A percentile compares a stretch with the other conserved stretches of the same genome.
phyloP scores from a whole-genome alignment of 2,113 vertebrate genomes.

The Sinosuthora webbiana region DNA sequence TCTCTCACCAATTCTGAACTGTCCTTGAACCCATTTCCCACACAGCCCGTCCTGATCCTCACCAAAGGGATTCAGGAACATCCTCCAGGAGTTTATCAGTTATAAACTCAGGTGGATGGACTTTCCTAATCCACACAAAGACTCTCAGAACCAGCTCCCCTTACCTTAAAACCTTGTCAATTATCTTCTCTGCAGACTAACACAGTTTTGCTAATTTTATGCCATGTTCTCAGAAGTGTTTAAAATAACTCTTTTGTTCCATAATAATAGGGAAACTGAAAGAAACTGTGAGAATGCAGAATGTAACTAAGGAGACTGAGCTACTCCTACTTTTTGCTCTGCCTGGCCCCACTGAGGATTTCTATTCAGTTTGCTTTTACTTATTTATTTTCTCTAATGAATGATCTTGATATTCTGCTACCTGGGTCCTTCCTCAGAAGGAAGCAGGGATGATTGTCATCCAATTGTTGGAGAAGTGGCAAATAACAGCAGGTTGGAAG shows the following conservation, averaged over 20 bases:
- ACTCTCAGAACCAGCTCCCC: background rate
- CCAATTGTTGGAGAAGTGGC: background rate
- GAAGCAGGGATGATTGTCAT: background rate
- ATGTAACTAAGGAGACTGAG: slow-evolving; percentile 59
- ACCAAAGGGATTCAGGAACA: background rate
- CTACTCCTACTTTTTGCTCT: slow-evolving; percentile 32
- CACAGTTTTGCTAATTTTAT: slow-evolving; percentile 39
- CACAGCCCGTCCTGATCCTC: background rate
- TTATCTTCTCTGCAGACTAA: background rate
- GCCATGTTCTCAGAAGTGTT: slow-evolving; percentile 29
- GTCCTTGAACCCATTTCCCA: background rate
- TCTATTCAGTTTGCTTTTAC: background rate
- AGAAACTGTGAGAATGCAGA: slow-evolving; percentile 34
- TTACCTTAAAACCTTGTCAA: background rate
- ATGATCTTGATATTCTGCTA: background rate
- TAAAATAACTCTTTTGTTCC: slow-evolving; percentile 57
- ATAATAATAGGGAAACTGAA: slow-evolving; percentile 38
- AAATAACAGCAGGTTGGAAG: background rate
- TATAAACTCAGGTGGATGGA: background rate
- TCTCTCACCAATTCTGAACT: background rate
- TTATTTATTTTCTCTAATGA: background rate
- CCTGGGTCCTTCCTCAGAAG: background rate
- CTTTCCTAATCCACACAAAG: background rate
- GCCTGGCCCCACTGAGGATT: background rate
- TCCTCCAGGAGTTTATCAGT: background rate